Conservation (phyloP, 2,113 vertebrate species). For the Nothocercus julius region DNA sequence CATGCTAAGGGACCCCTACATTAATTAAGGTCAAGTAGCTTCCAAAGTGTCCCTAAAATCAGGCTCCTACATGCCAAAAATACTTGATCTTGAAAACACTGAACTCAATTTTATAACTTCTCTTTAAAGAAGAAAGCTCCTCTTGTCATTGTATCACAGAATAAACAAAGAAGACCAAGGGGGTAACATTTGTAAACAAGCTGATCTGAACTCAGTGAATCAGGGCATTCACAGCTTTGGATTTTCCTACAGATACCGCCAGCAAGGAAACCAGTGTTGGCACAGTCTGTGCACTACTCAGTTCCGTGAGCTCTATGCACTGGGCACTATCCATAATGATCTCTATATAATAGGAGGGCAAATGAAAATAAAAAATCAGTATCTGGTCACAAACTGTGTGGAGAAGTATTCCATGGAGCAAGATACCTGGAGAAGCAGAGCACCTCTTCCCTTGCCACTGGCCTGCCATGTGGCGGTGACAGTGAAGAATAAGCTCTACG, state of each 20-base stretch:
- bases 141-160: neutral
- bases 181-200: neutral
- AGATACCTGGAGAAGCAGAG: slow-evolving; percentile 86
- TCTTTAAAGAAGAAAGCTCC: neutral
- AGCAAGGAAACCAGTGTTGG: slow-evolving; percentile 90
- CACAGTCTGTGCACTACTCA: slow-evolving; percentile 87
- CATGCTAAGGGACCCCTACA: neutral
- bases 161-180: neutral
- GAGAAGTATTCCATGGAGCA: slow-evolving; percentile 88
- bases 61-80: neutral
- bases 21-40: neutral
- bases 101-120: neutral
- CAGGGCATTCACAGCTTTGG: neutral
- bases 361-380: slow-evolving; percentile 94
- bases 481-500: slow-evolving; percentile 87
- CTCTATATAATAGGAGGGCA: slow-evolving; percentile 93
- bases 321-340: slow-evolving; percentile 82
- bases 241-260: slow-evolving; percentile 84
- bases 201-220: neutral
- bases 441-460: slow-evolving; percentile 88
- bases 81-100: neutral
- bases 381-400: slow-evolving; percentile 90
- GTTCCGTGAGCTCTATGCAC: slow-evolving; percentile 90
- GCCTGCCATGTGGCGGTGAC: slow-evolving; percentile 87
- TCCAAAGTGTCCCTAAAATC: neutral